A percentile compares a stretch with the other conserved stretches of the same genome.
phyloP scores from a whole-genome alignment of 2,113 vertebrate genomes.

The Neofelis nebulosa region DNA sequence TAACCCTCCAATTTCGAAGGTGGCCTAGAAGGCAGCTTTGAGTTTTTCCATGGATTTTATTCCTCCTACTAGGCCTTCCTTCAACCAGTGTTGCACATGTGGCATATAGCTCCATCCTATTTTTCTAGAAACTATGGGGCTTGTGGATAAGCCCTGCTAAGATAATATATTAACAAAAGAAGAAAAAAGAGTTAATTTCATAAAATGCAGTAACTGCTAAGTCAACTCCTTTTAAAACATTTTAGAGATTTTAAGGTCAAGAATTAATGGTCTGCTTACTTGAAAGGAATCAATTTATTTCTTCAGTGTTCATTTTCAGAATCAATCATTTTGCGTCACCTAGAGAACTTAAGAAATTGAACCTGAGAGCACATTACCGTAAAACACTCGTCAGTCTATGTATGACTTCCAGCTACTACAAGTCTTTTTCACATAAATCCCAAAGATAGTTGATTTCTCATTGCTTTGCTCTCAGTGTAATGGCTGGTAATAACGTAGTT shows the following conservation, averaged over 20 bases:
- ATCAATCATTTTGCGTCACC: constrained; percentile 79
- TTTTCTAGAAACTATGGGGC: not conserved
- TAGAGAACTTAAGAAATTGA: constrained; percentile 76
- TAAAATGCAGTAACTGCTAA: constrained; percentile 47
- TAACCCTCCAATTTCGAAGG: not conserved
- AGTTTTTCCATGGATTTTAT: not conserved
- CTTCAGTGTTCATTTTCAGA: constrained; percentile 79
- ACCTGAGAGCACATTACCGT: constrained; percentile 78
- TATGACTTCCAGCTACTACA: constrained; percentile 5
- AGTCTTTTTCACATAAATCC: constrained; percentile 41
- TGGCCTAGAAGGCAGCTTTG: not conserved
- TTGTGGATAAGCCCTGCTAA: not conserved
- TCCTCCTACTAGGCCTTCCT: not conserved
- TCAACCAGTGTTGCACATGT: not conserved
- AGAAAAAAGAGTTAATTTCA: constrained; percentile 55
- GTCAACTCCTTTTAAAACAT: constrained; percentile 81
- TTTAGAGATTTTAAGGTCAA: constrained; percentile 74
- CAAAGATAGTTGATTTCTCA: constrained; percentile 55
- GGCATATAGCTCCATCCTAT: not conserved
- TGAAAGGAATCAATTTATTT: constrained; percentile 82
- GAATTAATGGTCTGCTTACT: constrained; percentile 78
- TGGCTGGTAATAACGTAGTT: not conserved
- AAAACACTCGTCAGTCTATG: not conserved
- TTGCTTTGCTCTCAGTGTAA: not conserved
- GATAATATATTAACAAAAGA: not conserved